Base-by-base conservation (phyloP, 2,797 vertebrate genomes). In the Hydrocynus forskahlii region DNA sequence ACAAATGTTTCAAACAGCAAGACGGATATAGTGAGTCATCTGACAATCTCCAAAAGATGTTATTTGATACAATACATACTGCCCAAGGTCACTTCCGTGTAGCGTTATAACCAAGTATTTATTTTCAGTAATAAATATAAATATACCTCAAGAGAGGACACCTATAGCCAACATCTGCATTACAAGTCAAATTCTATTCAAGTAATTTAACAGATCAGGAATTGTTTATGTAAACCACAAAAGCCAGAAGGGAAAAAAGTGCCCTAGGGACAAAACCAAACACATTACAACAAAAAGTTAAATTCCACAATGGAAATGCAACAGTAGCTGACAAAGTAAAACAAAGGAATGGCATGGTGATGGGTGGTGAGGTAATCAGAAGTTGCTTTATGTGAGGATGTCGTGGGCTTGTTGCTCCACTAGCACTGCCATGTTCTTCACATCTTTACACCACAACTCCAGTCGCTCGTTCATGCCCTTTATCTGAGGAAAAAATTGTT, bases 351-450 rank as follows among this genome's bases (percentile, higher is more conserved):
- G 14, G 63, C 40, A 9, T 9, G 45, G 48, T 29, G 13, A 1
- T 12, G 16, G 35, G 23, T 0, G 6, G 1, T 14, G 69, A 35
- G 25, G 48, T 13, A 13, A 43, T 19, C 19, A 45, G 40, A 1
- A 14, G 67, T 0, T 14, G 23, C 25, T 43, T 90, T 92, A 99
- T 88, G 97, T 99, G 81, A 99, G 94, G 92, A 99, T 96, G 92
- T 99, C 97, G 0, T 99, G 97, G 57, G 97, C 97, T 90, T 98
- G 96, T 84, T 97, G 95, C 90, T 98, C 97, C 91, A 99, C 97
- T 92, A 98, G 84, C 94, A 99, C 92, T 79, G 98, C 97, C 97
- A 98, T 98, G 93, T 97, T 95, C 92, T 96, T 96, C 73, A 99
- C 97, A 0, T 99, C 97, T 0, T 95, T 93, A 62, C 97, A 99